A percentile compares a stretch with the other conserved stretches of the same genome.
Evolutionary conservation across 2,888 invertebrate species (phyloP).

Genomic region (Cephus pulcher): DNA sequence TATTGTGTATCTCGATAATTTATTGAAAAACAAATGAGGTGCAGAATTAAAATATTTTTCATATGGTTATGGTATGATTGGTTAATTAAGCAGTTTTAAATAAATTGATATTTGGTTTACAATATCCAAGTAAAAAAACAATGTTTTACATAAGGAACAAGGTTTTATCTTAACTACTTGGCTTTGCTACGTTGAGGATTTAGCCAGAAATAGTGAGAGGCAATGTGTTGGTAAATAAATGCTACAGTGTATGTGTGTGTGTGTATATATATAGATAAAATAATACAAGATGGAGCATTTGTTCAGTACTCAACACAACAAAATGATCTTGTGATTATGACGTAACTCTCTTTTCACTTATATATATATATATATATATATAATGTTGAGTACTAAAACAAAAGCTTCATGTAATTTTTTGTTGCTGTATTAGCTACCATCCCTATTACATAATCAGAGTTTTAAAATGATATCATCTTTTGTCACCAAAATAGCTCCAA

Average conservation of each 20-base stretch:
- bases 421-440: neutral
- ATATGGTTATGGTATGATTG: neutral
- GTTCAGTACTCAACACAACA: neutral
- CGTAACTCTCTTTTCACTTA: too few species aligned
- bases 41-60: neutral
- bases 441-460: neutral
- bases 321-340: too few species aligned
- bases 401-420: neutral
- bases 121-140: neutral
- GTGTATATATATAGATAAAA: neutral
- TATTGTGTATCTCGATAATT: neutral
- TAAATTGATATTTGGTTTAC: neutral
- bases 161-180: constrained; percentile 10
- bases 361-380: too few species aligned
- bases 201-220: constrained; percentile 21
- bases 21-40: neutral
- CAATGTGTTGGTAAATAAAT: constrained; percentile 12
- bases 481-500: neutral
- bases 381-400: neutral
- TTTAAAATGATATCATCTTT: neutral
- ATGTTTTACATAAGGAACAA: neutral
- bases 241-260: neutral
- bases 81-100: neutral
- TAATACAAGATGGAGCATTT: neutral
- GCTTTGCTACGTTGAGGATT: constrained; percentile 12